Conservation (phyloP, 1,140 invertebrate genomes). For the Ganaspis sp. region DNA sequence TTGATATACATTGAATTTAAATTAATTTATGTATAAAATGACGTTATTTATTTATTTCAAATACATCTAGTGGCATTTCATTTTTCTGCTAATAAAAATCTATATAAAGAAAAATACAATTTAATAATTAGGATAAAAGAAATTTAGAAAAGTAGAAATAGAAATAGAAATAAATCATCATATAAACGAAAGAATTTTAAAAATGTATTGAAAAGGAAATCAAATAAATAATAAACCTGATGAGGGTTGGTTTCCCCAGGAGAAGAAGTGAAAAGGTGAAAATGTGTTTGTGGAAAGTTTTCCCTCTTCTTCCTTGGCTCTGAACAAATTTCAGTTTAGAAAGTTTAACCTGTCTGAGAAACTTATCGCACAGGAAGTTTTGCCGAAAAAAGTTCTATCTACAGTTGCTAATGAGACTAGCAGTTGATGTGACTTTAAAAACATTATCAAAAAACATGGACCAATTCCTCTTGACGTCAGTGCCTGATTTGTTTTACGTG, state of each 20-base stretch:
- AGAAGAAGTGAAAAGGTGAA: not conserved
- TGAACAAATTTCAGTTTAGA: not conserved
- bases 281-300: not conserved
- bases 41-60: no score
- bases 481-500: not conserved
- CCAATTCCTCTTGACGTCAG: not conserved
- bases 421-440: constrained; percentile 1
- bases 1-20: no score
- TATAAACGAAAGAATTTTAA: no score
- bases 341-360: not conserved
- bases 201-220: not conserved
- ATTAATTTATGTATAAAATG: no score
- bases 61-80: no score
- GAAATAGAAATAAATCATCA: no score
- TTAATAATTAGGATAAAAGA: no score
- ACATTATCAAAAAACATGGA: not conserved
- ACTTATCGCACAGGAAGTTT: not conserved
- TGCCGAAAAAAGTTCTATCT: not conserved
- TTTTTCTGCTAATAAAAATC: no score
- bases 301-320: not conserved
- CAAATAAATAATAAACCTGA: not conserved
- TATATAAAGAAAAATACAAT: no score
- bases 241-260: not conserved
- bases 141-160: no score
- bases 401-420: not conserved